Percentiles rank a stretch among this genome's conserved stretches.
phyloP scores from a whole-genome alignment of 2,797 vertebrate genomes.

The Sebastes kiyomatsui region DNA sequence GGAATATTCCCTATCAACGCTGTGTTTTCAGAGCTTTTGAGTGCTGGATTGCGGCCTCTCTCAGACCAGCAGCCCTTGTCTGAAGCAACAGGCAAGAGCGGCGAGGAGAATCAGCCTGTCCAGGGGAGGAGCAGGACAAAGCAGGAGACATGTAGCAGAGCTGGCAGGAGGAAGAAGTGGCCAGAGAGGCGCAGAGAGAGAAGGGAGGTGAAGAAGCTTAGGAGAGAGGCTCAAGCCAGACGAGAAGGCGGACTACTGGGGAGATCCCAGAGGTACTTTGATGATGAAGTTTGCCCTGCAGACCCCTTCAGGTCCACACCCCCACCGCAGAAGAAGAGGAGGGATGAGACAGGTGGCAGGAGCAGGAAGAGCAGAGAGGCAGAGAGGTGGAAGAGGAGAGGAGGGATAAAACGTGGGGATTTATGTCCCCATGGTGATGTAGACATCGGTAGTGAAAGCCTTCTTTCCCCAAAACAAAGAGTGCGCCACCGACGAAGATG shows the following conservation, averaged over 20 bases:
- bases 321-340: conserved; percentile 36
- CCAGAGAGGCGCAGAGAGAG: conserved; percentile 68
- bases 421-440: conserved; percentile 42
- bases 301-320: conserved; percentile 13
- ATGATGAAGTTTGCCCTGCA: conserved; percentile 24
- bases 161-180: conserved; percentile 61
- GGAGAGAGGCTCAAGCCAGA: conserved; percentile 67
- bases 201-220: conserved; percentile 68
- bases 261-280: neutral
- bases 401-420: conserved; percentile 55
- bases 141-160: conserved; percentile 27
- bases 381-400: conserved; percentile 66
- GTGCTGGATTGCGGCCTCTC: neutral
- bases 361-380: conserved; percentile 60
- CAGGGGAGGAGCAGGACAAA: conserved; percentile 47
- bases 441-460: conserved; percentile 38
- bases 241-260: conserved; percentile 50
- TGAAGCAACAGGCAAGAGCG: conserved; percentile 25
- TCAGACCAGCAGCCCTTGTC: conserved; percentile 39
- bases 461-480: conserved; percentile 68
- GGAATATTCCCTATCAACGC: neutral
- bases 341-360: conserved; percentile 23
- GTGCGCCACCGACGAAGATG: conserved; percentile 61
- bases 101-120: conserved; percentile 31
- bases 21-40: conserved; percentile 54